Base-by-base conservation (phyloP, 30 jellyfish, hydroid and myxozoan species). In the Chrysaora quinquecirrha region DNA sequence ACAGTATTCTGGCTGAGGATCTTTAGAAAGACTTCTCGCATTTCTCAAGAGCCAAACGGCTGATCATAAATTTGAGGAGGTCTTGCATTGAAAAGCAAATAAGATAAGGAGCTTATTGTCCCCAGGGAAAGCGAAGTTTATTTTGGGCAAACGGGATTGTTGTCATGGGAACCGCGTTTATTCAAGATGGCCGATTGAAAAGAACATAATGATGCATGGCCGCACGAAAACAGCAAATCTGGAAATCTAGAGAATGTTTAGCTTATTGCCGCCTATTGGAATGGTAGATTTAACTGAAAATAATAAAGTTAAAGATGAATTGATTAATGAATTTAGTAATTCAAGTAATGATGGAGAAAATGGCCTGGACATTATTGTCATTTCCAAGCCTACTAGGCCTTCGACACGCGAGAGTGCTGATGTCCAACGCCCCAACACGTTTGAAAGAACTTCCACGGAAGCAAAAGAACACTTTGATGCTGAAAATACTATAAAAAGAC, bases 231-330 rank as follows among this genome's bases (percentile, higher is more conserved):
- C 12, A 20, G 19, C 12, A 52, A 52, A 25, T 10, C 2, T 20
- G 4, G 9, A 52, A 20, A 4, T 52, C 19, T 20, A 4, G 25
- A 70, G 64, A 32, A 69, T 69, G 85, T 65, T 68, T 81, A 24
- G 66, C 21, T 52, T 80, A 20, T 49, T 80, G 76, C 90, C 90
- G n/a, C 90, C 90, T 61, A 80, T 82, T 71, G 92, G 85, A 20
- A 71, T 60, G 56, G 67, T 69, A 82, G 76, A 56, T 60, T 52
- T 82, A 0, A 23, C 61, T 11, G 78, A 72, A 20, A 27, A 49
- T 20, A 58, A 23, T 12, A 74, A 74, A 33, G n/a, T 35, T 47
- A 24, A 24, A n/a, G 38, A 30, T 19, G 31, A 32, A 47, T 33
- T 64, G 27, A 54, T 70, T 34, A 82, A 27, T 31, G 92, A 69